phyloP scores from a whole-genome alignment of 2,888 invertebrate species.

The Chrysomela aeneicollis region DNA sequence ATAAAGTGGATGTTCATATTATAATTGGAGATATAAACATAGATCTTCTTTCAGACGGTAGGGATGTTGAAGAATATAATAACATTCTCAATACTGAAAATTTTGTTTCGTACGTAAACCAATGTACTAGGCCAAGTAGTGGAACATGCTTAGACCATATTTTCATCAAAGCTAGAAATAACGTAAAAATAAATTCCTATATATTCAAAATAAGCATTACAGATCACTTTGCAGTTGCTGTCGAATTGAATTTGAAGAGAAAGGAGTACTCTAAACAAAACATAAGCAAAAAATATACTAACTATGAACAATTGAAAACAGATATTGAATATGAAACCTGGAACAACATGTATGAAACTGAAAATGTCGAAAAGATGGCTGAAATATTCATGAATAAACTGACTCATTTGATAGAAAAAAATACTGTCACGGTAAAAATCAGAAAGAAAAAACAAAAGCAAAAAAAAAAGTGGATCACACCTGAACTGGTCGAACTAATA shows the following conservation, averaged over 20 bases:
- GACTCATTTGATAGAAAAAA: constrained; percentile 6
- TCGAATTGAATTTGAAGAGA: constrained; percentile 12
- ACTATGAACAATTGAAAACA: constrained; percentile 5
- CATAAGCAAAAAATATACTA: constrained; percentile 2
- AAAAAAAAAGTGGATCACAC: constrained; percentile 10
- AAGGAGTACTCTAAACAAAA: not conserved
- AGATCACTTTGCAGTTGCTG: constrained; percentile 7
- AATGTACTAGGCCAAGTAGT: constrained; percentile 8
- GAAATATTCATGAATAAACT: constrained; percentile 6
- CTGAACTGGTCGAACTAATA: constrained; percentile 2
- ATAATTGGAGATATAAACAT: not conserved
- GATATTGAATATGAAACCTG: constrained; percentile 8
- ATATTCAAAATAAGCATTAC: constrained; percentile 11
- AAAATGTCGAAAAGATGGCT: not conserved
- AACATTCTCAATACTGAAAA: constrained; percentile 12
- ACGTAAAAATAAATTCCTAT: not conserved
- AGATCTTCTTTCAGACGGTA: not conserved
- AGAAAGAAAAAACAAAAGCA: constrained; percentile 1
- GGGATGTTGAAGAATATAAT: constrained; percentile 6
- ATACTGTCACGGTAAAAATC: constrained; percentile 8
- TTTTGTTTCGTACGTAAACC: constrained; percentile 6
- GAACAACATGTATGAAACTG: not conserved
- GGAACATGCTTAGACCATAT: constrained; percentile 13
- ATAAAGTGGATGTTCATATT: not conserved
- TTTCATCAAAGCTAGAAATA: constrained; percentile 8